Base-by-base conservation (phyloP, 2,113 vertebrate species). In the Hemibagrus wyckioides region DNA sequence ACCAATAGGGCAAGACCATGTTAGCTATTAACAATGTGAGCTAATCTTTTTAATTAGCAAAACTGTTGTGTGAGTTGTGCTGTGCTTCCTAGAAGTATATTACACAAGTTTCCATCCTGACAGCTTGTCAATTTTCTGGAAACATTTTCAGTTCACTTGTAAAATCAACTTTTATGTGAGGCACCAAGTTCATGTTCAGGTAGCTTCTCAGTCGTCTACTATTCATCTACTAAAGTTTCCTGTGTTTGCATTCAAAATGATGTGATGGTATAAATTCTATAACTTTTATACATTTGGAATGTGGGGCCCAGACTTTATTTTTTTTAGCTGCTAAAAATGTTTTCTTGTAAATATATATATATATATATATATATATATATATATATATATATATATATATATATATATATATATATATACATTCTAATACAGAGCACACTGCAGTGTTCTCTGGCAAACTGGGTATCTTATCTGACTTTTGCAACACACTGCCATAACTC, bases 21-120 rank as follows among this genome's bases (percentile, higher is more conserved):
- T 91, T 90, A 90, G 88, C 61, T 67, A 90, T 91, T 89, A 90
- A 90, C 63, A 61, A 19, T 7, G 21, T 59, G 52, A 79, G 33
- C 76, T 41, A 67, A 36, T 80, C 61, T 41, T 67, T 80, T 81
- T 85, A 71, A 77, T 79, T 81, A 14, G 14, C 59, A 17, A 80
- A 73, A 77, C 50, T 30, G 33, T 30, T 56, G 0, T 36, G n/a
- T 36, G 28, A 25, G 13, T 63, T 14, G 6, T 39, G 6, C 28
- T 80, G 75, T 13, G 50, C 13, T 86, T 69, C 11, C 33, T 50
- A 77, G 4, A 48, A 76, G 21, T 73, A 44, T 33, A 50, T 28
- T 21, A 11, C 21, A 67, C 19, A 39, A 41, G 21, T 36, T 77
- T 63, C 13, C 67, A 52, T 48, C 50, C 7, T 23, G 81, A 71